These are phyloP conservation scores for Catocala sponsa DNA, from an alignment of 2,888 invertebrate genomes.

Conservation along the genomic window DNA sequence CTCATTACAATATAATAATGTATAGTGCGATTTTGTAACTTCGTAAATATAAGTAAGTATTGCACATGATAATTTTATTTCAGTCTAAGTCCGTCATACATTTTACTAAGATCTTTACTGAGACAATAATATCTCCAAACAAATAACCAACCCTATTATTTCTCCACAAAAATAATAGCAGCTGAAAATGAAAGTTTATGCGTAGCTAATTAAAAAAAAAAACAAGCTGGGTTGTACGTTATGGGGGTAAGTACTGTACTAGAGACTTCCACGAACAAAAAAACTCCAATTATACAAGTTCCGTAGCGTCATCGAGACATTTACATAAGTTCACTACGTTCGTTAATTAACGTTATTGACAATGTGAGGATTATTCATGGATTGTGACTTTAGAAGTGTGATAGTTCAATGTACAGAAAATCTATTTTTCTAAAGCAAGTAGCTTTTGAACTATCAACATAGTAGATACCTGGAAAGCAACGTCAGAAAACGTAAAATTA, in stretches of 20 bases:
- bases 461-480: no score
- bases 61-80: no score
- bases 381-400: background rate
- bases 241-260: slow-evolving; percentile 50
- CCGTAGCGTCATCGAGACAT: slow-evolving; percentile 33
- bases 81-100: no score
- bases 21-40: no score
- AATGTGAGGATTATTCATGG: slow-evolving; percentile 16
- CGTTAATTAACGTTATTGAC: slow-evolving; percentile 49
- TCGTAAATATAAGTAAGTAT: no score
- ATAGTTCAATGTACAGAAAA: background rate
- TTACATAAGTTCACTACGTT: slow-evolving; percentile 56
- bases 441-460: no score
- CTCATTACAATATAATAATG: no score
- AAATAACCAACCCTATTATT: background rate
- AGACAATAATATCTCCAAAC: background rate
- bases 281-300: slow-evolving; percentile 65
- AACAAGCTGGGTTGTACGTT: slow-evolving; percentile 44
- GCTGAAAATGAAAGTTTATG: slow-evolving; percentile 31
- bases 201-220: slow-evolving; percentile 53
- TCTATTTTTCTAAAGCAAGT: no score
- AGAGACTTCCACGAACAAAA: slow-evolving; percentile 60
- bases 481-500: no score
- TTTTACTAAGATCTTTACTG: no score
- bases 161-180: slow-evolving; percentile 19